Percentiles rank a stretch among this genome's conserved stretches.
Evolutionary conservation across 2,113 vertebrate genomes (phyloP).

Genomic region (Crotalus tigris): DNA sequence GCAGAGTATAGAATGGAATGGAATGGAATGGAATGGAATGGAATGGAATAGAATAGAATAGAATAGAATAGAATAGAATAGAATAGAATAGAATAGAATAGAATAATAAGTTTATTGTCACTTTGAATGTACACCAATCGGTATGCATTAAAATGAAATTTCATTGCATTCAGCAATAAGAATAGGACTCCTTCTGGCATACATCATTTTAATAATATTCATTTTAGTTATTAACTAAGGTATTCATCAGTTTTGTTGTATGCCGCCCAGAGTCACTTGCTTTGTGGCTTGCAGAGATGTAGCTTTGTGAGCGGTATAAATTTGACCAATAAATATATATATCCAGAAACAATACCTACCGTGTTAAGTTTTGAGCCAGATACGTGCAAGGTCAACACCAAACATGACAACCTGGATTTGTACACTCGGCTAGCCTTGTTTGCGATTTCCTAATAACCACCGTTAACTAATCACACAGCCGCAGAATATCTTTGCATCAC

Average conservation of each 20-base stretch:
- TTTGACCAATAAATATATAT: not conserved
- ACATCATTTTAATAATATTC: not conserved
- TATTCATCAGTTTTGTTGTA: not conserved
- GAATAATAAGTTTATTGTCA: too few relatives aligned
- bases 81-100: too few relatives aligned
- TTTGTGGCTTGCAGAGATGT: not conserved
- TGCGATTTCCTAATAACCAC: not conserved
- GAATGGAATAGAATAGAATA: too few relatives aligned
- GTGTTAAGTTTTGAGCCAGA: not conserved
- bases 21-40: too few relatives aligned
- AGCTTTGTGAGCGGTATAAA: not conserved
- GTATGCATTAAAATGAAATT: too few relatives aligned
- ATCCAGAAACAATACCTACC: not conserved
- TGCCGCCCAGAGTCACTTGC: not conserved
- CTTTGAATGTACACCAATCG: too few relatives aligned
- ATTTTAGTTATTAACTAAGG: not conserved
- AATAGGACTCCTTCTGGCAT: not conserved
- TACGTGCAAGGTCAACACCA: not conserved
- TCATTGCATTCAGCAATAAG: too few relatives aligned
- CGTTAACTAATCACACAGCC: not conserved
- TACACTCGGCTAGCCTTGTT: not conserved
- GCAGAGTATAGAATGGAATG: too few relatives aligned
- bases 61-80: too few relatives aligned
- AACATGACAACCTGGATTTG: not conserved
- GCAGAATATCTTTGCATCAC: not conserved